Percentiles rank a stretch among this genome's conserved stretches.
These are phyloP conservation scores for Dromococcyx pavoninus DNA, from an alignment of 2,797 vertebrate genomes.

Conservation along the genomic window DNA sequence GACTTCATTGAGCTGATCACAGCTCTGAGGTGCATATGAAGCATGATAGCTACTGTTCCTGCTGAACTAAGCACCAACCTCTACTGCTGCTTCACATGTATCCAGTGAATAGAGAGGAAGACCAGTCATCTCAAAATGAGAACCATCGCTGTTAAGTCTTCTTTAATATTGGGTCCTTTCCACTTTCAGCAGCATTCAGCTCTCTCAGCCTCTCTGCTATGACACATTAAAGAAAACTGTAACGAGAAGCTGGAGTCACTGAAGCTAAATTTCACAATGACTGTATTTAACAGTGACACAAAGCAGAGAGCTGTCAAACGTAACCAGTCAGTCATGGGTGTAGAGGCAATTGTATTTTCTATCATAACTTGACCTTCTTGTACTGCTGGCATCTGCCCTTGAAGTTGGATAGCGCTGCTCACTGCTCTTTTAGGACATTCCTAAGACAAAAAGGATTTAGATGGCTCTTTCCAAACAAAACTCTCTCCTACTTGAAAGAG, in stretches of 20 bases:
- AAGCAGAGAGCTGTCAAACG: not conserved
- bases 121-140: not conserved
- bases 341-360: not conserved
- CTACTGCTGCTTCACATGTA: not conserved
- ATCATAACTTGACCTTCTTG: not conserved
- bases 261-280: not conserved
- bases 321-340: not conserved
- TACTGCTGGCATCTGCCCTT: not conserved
- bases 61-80: not conserved
- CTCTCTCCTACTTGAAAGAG: not conserved
- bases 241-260: not conserved
- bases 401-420: not conserved
- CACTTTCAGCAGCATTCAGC: not conserved
- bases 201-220: not conserved
- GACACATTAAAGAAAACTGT: not conserved
- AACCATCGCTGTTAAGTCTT: not conserved
- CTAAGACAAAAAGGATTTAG: not conserved
- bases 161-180: not conserved
- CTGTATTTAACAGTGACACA: not conserved
- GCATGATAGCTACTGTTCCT: not conserved
- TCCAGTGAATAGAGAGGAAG: not conserved
- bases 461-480: not conserved
- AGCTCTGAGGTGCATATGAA: not conserved
- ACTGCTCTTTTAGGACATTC: not conserved
- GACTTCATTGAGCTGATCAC: not conserved